A percentile compares a stretch with the other conserved stretches of the same genome.
These are phyloP conservation scores for Platyrinchus mystaceus DNA, from an alignment of 2,797 vertebrate genomes.

Conservation along the genomic window DNA sequence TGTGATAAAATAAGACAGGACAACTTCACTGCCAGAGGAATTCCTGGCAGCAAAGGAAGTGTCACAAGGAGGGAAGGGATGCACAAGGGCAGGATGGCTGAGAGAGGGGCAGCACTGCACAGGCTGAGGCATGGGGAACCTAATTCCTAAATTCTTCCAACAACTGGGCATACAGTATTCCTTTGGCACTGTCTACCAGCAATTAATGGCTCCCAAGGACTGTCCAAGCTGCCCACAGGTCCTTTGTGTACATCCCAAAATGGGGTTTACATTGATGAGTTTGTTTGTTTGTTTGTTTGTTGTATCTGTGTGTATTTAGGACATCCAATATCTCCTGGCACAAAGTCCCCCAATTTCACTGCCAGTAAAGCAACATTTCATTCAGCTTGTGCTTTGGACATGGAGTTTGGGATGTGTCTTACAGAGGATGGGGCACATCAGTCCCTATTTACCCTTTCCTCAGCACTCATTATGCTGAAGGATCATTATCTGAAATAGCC, in stretches of 20 bases:
- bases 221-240: rapidly evolving
- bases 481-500: background rate
- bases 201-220: background rate
- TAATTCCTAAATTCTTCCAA: background rate
- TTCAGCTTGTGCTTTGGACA: background rate
- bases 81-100: background rate
- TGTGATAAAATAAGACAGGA: background rate
- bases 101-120: background rate
- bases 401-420: background rate
- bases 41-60: background rate
- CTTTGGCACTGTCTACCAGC: background rate
- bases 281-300: background rate
- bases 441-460: background rate
- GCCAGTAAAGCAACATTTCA: background rate
- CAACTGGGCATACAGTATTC: background rate
- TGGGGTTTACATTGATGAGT: background rate
- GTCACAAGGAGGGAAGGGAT: background rate
- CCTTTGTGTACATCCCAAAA: background rate
- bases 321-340: background rate
- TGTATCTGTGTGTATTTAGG: background rate
- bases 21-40: background rate
- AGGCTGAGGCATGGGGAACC: background rate
- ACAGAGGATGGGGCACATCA: background rate
- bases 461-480: background rate
- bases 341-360: background rate